phyloP scores from a whole-genome alignment of 2,888 invertebrate species.

The Drosophila robusta region DNA sequence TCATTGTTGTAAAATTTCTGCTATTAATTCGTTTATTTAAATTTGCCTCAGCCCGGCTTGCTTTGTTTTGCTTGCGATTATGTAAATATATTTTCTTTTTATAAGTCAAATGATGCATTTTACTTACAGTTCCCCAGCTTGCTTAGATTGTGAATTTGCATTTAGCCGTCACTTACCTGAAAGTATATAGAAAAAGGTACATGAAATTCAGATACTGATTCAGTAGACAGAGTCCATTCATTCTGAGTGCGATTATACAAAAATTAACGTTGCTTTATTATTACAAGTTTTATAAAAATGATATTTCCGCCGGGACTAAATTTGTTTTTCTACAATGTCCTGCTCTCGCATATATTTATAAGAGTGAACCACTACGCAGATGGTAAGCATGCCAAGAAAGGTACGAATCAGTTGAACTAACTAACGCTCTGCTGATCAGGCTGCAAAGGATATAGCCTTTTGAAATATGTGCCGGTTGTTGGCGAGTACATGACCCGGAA shows the following conservation, averaged over 20 bases:
- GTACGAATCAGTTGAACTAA: background rate
- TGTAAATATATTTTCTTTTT: conserved; percentile 43
- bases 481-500: background rate
- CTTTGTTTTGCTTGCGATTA: conserved; percentile 43
- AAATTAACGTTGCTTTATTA: background rate
- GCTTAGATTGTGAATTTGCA: conserved; percentile 23
- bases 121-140: conserved; percentile 34
- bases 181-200: conserved; percentile 24
- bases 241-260: background rate
- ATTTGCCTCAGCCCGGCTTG: conserved; percentile 42
- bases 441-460: background rate
- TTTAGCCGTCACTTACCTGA: conserved; percentile 64
- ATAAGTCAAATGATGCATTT: conserved; percentile 22
- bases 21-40: conserved; percentile 70
- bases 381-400: conserved; percentile 13
- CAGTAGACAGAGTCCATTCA: background rate
- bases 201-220: background rate
- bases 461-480: conserved; percentile 8
- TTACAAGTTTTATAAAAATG: conserved; percentile 17
- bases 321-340: conserved; percentile 28
- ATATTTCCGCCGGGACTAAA: background rate
- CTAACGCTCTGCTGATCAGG: background rate
- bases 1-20: conserved; percentile 53
- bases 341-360: background rate
- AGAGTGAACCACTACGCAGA: background rate